phyloP scores from a whole-genome alignment of 2,797 vertebrate genomes.

The Hydrolagus colliei region DNA sequence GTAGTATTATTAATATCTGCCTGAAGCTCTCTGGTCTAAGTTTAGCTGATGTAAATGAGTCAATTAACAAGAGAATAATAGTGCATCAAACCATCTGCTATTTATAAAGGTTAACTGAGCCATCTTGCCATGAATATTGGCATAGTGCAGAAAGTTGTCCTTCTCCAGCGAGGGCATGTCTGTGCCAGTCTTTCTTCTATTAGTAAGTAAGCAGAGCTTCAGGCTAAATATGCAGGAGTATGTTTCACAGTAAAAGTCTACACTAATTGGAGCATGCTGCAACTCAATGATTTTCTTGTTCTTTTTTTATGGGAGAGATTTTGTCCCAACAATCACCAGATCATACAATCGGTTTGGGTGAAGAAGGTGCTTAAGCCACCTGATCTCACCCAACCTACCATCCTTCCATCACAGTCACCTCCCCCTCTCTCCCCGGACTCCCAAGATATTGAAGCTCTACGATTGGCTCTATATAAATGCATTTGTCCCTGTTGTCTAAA shows the following conservation, averaged over 20 bases:
- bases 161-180: background rate
- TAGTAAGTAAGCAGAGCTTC: background rate
- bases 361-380: too few species aligned
- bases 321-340: too few species aligned
- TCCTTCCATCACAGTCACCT: too few species aligned
- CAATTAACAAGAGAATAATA: background rate
- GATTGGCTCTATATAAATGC: too few species aligned
- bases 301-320: too few species aligned
- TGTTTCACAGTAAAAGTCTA: background rate
- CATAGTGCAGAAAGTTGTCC: background rate
- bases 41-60: conserved; percentile 9
- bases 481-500: too few species aligned
- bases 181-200: background rate
- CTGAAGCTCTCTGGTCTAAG: background rate
- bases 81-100: background rate
- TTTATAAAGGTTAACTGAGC: background rate
- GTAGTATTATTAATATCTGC: background rate
- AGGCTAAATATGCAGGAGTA: background rate
- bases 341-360: too few species aligned
- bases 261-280: background rate
- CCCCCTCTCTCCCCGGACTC: too few species aligned
- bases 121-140: conserved; percentile 4
- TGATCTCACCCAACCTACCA: too few species aligned
- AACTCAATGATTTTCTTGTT: too few species aligned
- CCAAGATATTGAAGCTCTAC: too few species aligned